Base-by-base conservation (phyloP, 2,113 vertebrate genomes). In the Malurus elegans region DNA sequence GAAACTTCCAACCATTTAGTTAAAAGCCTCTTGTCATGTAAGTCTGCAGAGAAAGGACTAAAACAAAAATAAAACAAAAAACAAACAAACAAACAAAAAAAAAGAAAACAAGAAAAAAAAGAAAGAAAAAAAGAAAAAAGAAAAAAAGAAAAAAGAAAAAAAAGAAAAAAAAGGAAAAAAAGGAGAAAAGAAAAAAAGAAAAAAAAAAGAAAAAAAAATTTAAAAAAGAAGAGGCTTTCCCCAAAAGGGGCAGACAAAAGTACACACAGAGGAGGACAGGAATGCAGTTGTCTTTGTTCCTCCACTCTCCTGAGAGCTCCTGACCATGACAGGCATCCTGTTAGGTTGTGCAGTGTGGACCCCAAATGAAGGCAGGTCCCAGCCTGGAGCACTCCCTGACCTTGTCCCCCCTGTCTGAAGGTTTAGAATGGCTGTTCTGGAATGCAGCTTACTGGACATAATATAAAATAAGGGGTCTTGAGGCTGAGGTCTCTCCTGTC, bases 31-130 rank as follows among this genome's bases (percentile, higher is more conserved):
- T 88, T 50, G 40, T 58, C 38, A 16, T 38, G 26, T 48, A 82
- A 10, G 6, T 76, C 66, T 58, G 32, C 34, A 73, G 56, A 50
- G 29, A 38, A 80, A 66, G 20, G n/a, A 51, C 45, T 24, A 10
- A 62, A 16, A 12, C 2, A 31, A n/a, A 42, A n/a, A n/a, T n/a
- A n/a, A n/a, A n/a, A n/a, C n/a, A n/a, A n/a, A n/a, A n/a, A n/a
- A n/a, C n/a, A n/a, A n/a, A 38, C 2, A 8, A 2, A 17, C 9
- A 6, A 25, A 15, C n/a, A 20, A 5, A 8, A 8, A n/a, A 26
- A 20, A 5, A 8, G 6, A n/a, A 26, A 8, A 28, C 14, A 23
- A 9, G 12, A 26, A 21, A 26, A 20, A 28, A 8, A 10, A 12
- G 36, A 36, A 9, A 36, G 9, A 9, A 36, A 36, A 36, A 36